phyloP scores from a whole-genome alignment of 2,888 invertebrate genomes.

The Noctua janthina region DNA sequence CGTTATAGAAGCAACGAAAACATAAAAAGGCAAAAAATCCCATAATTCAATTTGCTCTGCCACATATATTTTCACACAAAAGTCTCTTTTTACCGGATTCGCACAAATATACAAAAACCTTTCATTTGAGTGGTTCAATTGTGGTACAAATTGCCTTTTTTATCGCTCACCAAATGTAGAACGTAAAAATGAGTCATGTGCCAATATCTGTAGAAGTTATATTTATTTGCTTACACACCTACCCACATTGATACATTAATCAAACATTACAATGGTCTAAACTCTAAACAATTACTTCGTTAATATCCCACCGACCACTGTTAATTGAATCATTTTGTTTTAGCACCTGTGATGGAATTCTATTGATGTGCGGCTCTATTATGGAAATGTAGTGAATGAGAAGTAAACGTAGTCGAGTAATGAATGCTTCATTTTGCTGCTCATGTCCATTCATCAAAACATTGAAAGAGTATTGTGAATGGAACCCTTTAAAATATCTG shows the following conservation, averaged over 20 bases:
- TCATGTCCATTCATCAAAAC: constrained; percentile 21
- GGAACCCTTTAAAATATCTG: neutral
- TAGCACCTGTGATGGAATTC: constrained; percentile 33
- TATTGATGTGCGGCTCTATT: constrained; percentile 37
- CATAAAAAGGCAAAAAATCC: constrained; percentile 28
- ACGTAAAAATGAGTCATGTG: constrained; percentile 59
- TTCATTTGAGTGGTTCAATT: constrained; percentile 51
- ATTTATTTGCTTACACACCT: constrained; percentile 40
- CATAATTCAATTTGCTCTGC: constrained; percentile 22
- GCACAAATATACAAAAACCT: constrained; percentile 55
- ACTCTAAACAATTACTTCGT: constrained; percentile 65
- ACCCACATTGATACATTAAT: constrained; percentile 41
- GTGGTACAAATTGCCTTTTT: constrained; percentile 58
- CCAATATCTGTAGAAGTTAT: constrained; percentile 32
- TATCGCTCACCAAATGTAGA: constrained; percentile 57
- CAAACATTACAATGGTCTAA: constrained; percentile 27
- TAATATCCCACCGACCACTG: constrained; percentile 36
- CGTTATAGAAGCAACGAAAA: neutral
- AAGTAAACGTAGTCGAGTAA: constrained; percentile 18
- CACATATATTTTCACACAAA: constrained; percentile 40
- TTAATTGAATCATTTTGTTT: constrained; percentile 62
- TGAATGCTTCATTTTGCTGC: constrained; percentile 28
- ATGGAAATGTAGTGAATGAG: constrained; percentile 36
- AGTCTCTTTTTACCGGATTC: constrained; percentile 30
- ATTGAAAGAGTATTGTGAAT: constrained; percentile 6